These are phyloP conservation scores for Octomys mimax DNA, from an alignment of 2,797 vertebrate species.

Conservation along the genomic window DNA sequence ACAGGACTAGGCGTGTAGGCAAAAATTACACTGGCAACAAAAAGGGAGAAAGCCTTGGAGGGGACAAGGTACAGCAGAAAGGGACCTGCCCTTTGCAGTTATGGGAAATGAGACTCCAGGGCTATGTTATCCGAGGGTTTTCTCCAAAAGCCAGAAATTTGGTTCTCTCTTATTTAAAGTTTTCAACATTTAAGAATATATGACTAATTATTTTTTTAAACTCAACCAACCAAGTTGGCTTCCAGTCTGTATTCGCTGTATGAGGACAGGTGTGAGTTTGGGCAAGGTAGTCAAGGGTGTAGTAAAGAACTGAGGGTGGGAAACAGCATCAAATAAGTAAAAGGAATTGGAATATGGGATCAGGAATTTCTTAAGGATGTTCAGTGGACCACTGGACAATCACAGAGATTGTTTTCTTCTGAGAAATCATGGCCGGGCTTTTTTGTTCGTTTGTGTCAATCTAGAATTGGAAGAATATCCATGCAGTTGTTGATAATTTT, in stretches of 20 bases:
- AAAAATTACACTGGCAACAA: background rate
- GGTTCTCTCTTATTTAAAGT: background rate
- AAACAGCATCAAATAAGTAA: background rate
- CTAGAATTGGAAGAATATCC: background rate
- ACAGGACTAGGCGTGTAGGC: background rate
- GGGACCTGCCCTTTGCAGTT: accelerated
- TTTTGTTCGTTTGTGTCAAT: background rate
- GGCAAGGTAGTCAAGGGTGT: background rate
- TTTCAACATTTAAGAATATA: background rate
- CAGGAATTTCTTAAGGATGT: background rate
- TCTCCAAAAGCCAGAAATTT: background rate
- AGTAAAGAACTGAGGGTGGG: background rate
- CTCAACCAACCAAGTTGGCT: background rate
- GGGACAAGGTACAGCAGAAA: background rate
- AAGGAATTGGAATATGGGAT: background rate
- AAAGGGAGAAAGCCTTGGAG: background rate
- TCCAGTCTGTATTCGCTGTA: background rate
- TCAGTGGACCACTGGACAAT: background rate
- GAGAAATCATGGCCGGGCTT: background rate
- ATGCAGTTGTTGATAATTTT: background rate
- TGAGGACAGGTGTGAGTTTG: background rate
- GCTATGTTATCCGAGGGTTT: background rate
- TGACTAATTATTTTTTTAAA: background rate
- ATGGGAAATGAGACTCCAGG: background rate
- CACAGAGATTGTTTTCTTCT: background rate